phyloP scores from a whole-genome alignment of 2,113 vertebrate genomes.

The Electrona antarctica region DNA sequence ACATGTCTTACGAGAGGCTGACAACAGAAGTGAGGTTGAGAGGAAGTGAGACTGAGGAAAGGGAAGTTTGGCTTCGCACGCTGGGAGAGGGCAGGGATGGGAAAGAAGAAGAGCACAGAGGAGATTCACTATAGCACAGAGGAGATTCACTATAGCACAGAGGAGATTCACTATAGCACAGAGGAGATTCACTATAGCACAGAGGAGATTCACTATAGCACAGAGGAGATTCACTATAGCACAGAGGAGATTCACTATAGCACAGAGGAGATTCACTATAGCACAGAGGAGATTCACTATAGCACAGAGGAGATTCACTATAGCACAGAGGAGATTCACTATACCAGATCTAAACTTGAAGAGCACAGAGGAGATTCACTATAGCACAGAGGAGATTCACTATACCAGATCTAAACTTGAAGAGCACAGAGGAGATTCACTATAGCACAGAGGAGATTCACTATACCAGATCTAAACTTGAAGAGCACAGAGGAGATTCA shows the following conservation, averaged over 20 bases:
- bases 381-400: background rate
- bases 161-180: background rate
- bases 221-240: background rate
- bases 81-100: conserved; percentile 16
- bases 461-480: too few species aligned
- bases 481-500: background rate
- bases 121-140: background rate
- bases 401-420: too few species aligned
- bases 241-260: background rate
- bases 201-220: background rate
- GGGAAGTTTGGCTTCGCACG: conserved; percentile 56
- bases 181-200: background rate
- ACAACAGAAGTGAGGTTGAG: conserved; percentile 39
- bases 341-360: too few species aligned
- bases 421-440: background rate
- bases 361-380: background rate
- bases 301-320: background rate
- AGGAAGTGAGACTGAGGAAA: conserved; percentile 58
- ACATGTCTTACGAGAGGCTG: conserved; percentile 31
- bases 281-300: background rate
- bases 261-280: background rate
- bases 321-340: background rate
- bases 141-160: background rate
- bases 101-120: background rate
- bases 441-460: background rate